Percentiles rank a stretch among this genome's conserved stretches.
These are phyloP conservation scores for Podocnemis expansa DNA, from an alignment of 2,113 vertebrate genomes.

Conservation along the genomic window DNA sequence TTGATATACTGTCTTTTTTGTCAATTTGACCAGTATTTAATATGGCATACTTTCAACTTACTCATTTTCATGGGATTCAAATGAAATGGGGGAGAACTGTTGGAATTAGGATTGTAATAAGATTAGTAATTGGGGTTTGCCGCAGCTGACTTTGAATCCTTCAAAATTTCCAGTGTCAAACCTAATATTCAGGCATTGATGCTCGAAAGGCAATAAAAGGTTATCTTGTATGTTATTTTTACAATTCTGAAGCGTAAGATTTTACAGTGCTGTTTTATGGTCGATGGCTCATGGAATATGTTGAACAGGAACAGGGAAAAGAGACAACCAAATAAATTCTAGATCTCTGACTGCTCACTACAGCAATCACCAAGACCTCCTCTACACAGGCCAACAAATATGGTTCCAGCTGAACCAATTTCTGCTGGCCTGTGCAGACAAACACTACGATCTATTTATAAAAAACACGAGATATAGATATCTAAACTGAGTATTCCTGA, in stretches of 20 bases:
- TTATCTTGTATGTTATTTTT: no score
- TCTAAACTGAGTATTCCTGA: neutral
- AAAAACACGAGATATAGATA: neutral
- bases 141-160: neutral
- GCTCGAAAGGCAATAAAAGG: neutral
- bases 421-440: neutral
- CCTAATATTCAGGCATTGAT: neutral
- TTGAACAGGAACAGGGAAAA: neutral
- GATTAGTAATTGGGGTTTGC: neutral
- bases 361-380: neutral
- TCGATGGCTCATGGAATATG: neutral
- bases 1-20: neutral
- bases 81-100: neutral
- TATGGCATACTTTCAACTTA: neutral
- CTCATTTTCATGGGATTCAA: neutral
- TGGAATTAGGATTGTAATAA: neutral
- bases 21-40: neutral
- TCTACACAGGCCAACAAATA: neutral
- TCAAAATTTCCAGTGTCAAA: no score
- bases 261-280: neutral
- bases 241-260: neutral
- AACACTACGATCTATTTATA: rapidly evolving
- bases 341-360: neutral
- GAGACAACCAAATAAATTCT: neutral
- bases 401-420: neutral